Evolutionary conservation across 1,140 invertebrate genomes (phyloP).

Genomic region (Lepidurus couesii): DNA sequence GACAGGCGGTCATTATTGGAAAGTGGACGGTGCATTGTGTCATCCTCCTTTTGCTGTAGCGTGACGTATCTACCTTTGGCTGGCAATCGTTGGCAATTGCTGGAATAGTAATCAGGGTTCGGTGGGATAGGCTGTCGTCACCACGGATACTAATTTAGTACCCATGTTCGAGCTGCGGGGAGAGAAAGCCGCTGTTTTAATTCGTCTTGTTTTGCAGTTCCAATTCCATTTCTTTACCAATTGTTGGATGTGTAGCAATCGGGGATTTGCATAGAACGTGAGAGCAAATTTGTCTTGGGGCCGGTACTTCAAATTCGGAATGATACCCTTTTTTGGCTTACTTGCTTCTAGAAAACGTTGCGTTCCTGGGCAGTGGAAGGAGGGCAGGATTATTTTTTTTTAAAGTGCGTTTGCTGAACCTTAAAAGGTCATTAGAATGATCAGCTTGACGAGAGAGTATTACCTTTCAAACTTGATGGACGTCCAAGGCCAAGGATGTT

Average conservation of each 20-base stretch:
- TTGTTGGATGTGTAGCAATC: not conserved
- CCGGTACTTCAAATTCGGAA: too few relatives aligned
- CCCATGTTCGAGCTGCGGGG: not conserved
- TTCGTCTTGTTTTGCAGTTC: not conserved
- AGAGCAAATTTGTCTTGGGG: not conserved
- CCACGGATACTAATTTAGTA: not conserved
- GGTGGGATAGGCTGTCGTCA: not conserved
- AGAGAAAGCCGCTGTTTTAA: not conserved
- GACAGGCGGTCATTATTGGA: too few relatives aligned
- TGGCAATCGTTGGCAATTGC: not conserved
- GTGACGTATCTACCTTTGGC: not conserved
- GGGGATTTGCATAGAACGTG: not conserved
- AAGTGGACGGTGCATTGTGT: not conserved
- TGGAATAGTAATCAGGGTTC: not conserved
- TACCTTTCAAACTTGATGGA: not conserved
- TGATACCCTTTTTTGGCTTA: not conserved
- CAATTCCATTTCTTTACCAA: not conserved
- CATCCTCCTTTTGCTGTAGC: not conserved
- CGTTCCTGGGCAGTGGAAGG: too few relatives aligned
- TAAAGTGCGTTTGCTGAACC: not conserved
- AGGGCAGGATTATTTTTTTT: too few relatives aligned
- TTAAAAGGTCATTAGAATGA: not conserved
- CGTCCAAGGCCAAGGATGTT: constrained; percentile 7
- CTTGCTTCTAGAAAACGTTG: not conserved
- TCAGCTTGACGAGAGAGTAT: not conserved